Base-by-base conservation (phyloP, 2,113 vertebrate species). In the Phrynocephalus versicolor region DNA sequence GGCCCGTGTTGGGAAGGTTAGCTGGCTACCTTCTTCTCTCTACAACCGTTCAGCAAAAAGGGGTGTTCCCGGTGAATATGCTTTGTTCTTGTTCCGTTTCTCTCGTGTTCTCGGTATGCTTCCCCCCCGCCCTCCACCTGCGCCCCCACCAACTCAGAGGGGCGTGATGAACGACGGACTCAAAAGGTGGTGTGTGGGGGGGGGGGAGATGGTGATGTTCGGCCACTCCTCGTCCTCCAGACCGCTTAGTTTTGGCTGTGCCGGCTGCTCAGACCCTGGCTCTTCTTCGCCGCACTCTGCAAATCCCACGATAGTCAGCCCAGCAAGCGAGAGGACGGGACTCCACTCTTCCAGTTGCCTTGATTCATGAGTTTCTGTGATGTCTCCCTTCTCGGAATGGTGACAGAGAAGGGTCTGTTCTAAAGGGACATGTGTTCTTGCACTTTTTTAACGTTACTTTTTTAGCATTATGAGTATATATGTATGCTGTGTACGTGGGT, bases 301-400 rank as follows among this genome's bases (percentile, higher is more conserved):
- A 87, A 92, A 90, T 91, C 90, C 93, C 91, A 89, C 93, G 93
- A 94, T 94, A 92, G 95, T 39, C 90, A 89, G 94, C 93, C 95
- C 95, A 92, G n/a, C n/a, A 94, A 95, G 95, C 94, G 93, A 96
- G 95, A 91, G 95, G 93, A 97, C 92, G 94, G 95, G 96, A 95
- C 95, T 93, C 93, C 96, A 86, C 94, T 95, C 95, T 95, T 91
- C 93, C 90, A 89, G 35, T 89, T 92, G 84, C 87, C 84, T 94
- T 89, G 89, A 88, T 76, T 90, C 88, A 82, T 90, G 51, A 69
- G 93, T 93, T 95, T 93, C 93, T 91, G 91, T 81, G 91, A 89
- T 89, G 85, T 89, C 90, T 90, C 90, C 90, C 87, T 94, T 90
- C 91, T 95, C 87, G 64, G 90, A 85, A 88, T 1, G 0, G 91